These are phyloP conservation scores for Diaphora mendica DNA, from an alignment of 2,888 invertebrate genomes.

Conservation along the genomic window DNA sequence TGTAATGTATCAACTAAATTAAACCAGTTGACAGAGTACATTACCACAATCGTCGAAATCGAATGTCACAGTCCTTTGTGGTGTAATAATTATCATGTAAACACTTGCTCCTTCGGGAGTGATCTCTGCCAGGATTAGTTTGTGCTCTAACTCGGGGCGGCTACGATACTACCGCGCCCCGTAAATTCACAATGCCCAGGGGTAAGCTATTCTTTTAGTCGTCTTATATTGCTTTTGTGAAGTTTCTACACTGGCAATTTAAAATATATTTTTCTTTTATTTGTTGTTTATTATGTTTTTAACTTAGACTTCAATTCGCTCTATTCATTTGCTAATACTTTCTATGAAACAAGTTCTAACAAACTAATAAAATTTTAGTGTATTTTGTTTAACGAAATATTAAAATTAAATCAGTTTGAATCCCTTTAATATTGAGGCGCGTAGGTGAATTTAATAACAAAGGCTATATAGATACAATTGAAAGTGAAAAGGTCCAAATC, in stretches of 20 bases:
- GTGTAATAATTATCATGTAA: slow-evolving; percentile 66
- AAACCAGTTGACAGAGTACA: slow-evolving; percentile 43
- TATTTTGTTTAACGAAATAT: not conserved
- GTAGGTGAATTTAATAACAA: slow-evolving; percentile 8
- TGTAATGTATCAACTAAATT: no score
- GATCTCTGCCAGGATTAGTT: slow-evolving; percentile 59
- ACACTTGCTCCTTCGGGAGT: slow-evolving; percentile 57
- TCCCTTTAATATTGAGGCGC: not conserved
- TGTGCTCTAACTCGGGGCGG: slow-evolving; percentile 53
- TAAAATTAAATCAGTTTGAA: not conserved
- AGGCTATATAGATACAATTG: slow-evolving; percentile 2
- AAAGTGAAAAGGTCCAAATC: not conserved
- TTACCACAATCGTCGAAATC: slow-evolving; percentile 55
- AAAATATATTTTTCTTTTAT: slow-evolving; percentile 32
- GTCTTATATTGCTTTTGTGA: slow-evolving; percentile 44
- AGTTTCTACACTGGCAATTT: slow-evolving; percentile 37
- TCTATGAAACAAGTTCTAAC: not conserved
- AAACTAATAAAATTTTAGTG: not conserved
- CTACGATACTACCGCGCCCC: slow-evolving; percentile 50
- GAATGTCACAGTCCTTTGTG: slow-evolving; percentile 46
- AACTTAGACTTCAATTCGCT: not conserved
- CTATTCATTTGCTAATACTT: no score
- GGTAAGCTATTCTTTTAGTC: slow-evolving; percentile 48
- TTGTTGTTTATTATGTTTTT: slow-evolving; percentile 8
- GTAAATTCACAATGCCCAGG: slow-evolving; percentile 54